A percentile compares a stretch with the other conserved stretches of the same genome.
Evolutionary conservation across 64 coral and sea anemone genomes (phyloP).

Genomic region (Orbicella faveolata): DNA sequence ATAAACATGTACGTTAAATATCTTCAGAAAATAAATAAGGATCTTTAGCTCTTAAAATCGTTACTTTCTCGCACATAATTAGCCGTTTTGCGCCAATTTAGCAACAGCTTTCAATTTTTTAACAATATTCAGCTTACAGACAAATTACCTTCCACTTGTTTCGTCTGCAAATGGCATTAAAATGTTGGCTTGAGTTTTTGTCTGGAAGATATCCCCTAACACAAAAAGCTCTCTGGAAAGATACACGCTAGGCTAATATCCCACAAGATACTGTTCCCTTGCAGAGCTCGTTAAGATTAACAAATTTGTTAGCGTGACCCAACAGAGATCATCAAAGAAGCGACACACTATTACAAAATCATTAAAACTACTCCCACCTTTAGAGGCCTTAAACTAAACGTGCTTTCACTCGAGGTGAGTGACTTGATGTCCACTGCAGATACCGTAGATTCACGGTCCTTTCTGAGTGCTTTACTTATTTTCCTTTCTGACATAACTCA

Average conservation of each 20-base stretch:
- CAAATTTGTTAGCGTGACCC: constrained; percentile 2
- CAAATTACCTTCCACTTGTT: background rate
- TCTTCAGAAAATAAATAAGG: background rate
- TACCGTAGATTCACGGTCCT: constrained; percentile 51
- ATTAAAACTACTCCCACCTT: constrained; percentile 45
- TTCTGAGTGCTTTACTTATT: constrained; percentile 46
- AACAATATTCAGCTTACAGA: background rate
- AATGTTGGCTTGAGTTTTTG: background rate
- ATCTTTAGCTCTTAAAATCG: background rate
- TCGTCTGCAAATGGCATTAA: constrained; percentile 7
- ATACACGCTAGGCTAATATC: background rate
- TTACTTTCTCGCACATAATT: background rate
- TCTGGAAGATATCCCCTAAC: background rate
- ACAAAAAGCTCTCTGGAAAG: background rate
- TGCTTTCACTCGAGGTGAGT: constrained; percentile 45
- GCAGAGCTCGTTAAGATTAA: background rate
- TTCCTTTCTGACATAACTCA: constrained; percentile 38
- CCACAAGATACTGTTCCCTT: background rate
- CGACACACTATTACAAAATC: constrained; percentile 19
- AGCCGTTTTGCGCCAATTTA: background rate
- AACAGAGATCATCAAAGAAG: background rate
- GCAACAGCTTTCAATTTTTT: background rate
- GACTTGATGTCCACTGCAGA: constrained; percentile 41
- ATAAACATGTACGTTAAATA: background rate
- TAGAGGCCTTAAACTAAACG: constrained; percentile 54